Conservation (phyloP, 2,888 invertebrate species). For the Dryobotodes eremita region DNA sequence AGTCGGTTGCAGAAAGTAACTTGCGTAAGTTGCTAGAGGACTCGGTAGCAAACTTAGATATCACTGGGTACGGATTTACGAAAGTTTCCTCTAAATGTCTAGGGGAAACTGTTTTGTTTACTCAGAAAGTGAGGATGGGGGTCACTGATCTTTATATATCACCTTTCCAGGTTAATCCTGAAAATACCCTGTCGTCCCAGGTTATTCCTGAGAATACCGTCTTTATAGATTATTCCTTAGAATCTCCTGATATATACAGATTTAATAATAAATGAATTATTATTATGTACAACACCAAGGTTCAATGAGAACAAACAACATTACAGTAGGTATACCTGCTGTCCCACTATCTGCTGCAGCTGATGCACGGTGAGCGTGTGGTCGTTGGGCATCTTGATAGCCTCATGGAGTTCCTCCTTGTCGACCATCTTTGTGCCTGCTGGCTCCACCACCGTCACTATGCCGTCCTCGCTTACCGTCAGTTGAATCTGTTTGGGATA, state of each 20-base stretch:
- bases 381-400: slow-evolving; percentile 86
- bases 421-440: slow-evolving; percentile 87
- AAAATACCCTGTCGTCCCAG: background rate
- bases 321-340: slow-evolving; percentile 86
- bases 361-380: slow-evolving; percentile 90
- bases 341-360: slow-evolving; percentile 91
- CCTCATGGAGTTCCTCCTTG: slow-evolving; percentile 87
- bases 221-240: background rate
- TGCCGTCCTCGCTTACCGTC: slow-evolving; percentile 90
- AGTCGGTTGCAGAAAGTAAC: background rate
- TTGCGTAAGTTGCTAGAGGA: background rate
- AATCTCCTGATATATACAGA: background rate
- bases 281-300: slow-evolving; percentile 2
- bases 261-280: background rate
- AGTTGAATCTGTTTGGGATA: slow-evolving; percentile 83
- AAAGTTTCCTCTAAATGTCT: background rate
- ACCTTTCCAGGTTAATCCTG: background rate
- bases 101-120: too few relatives aligned
- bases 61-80: background rate
- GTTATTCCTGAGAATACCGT: background rate
- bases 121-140: background rate
- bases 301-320: slow-evolving; percentile 44
- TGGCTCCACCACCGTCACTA: slow-evolving; percentile 90
- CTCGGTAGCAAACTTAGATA: background rate
- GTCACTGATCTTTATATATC: background rate